These are phyloP conservation scores for Drosophila infuscata DNA, from an alignment of 2,888 invertebrate genomes.

Conservation along the genomic window DNA sequence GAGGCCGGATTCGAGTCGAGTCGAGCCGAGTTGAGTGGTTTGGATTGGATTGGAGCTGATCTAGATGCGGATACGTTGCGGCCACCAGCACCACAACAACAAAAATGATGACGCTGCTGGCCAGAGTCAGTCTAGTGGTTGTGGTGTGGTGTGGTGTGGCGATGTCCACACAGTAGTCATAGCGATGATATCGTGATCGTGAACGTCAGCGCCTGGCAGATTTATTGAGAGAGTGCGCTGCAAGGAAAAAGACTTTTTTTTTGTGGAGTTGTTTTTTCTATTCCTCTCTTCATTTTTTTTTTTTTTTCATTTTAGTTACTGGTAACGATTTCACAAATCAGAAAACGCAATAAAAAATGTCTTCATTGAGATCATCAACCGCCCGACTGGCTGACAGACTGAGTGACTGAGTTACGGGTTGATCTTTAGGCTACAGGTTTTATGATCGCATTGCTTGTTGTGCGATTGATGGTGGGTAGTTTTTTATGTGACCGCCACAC, in stretches of 20 bases:
- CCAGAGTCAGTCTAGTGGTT: background rate
- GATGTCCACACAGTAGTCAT: constrained; percentile 50
- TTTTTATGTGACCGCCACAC: constrained; percentile 66
- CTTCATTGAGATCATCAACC: constrained; percentile 76
- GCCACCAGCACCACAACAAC: constrained; percentile 9
- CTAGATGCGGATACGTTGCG: constrained; percentile 46
- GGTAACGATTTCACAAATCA: constrained; percentile 71
- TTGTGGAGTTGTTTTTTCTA: background rate
- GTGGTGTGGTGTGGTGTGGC: background rate
- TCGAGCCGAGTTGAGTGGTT: background rate
- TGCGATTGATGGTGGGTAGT: constrained; percentile 69
- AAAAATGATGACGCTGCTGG: constrained; percentile 1
- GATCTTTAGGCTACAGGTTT: constrained; percentile 70
- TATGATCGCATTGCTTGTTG: constrained; percentile 48
- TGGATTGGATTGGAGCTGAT: constrained; percentile 48
- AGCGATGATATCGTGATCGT: constrained; percentile 55
- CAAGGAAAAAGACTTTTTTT: constrained; percentile 2
- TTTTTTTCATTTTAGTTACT: constrained; percentile 17
- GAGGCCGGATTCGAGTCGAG: constrained; percentile 59
- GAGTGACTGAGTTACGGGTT: constrained; percentile 20
- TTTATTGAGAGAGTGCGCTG: constrained; percentile 45
- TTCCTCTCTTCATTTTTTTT: background rate
- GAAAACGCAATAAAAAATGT: constrained; percentile 58
- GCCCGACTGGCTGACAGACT: constrained; percentile 28
- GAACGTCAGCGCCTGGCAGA: constrained; percentile 52